Evolutionary conservation across 2,797 vertebrate genomes (phyloP).

Genomic region (Mus caroli): DNA sequence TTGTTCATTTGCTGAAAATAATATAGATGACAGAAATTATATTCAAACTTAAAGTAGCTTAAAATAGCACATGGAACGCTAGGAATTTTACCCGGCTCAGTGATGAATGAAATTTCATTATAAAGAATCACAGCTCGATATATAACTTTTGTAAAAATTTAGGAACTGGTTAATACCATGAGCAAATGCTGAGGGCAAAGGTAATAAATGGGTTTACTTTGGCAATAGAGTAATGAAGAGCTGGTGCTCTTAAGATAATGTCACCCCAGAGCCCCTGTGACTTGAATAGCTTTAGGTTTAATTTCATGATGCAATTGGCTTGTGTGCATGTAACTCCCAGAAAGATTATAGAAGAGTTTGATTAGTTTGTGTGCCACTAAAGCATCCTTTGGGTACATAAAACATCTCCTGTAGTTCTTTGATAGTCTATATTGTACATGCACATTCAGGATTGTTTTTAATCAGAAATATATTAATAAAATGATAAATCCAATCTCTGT

Average conservation of each 20-base stretch:
- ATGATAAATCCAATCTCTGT: constrained; percentile 11
- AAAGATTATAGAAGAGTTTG: constrained; percentile 57
- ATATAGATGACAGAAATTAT: constrained; percentile 78
- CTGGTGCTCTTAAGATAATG: constrained; percentile 32
- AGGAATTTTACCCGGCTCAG: constrained; percentile 77
- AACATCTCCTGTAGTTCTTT: constrained; percentile 44
- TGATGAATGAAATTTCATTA: constrained; percentile 83
- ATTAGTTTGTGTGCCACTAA: constrained; percentile 55
- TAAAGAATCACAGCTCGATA: constrained; percentile 78
- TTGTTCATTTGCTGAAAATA: constrained; percentile 80
- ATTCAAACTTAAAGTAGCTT: constrained; percentile 74
- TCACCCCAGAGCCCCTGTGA: constrained; percentile 25
- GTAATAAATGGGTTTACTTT: constrained; percentile 71
- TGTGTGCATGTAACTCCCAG: constrained; percentile 16
- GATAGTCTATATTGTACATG: constrained; percentile 39
- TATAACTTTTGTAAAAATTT: constrained; percentile 68
- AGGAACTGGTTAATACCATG: constrained; percentile 39
- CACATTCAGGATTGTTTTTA: neutral
- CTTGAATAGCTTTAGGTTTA: constrained; percentile 61
- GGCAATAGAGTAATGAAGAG: constrained; percentile 55
- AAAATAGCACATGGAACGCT: constrained; percentile 69
- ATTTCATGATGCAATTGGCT: constrained; percentile 68
- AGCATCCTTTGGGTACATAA: neutral
- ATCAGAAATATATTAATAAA: constrained; percentile 1
- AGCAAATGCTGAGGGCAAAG: constrained; percentile 45